Evolutionary conservation across 2,113 vertebrate species (phyloP), one percentile per base, ranked within the genome.

Genomic region (Neolamprologus variostigma): DNA sequence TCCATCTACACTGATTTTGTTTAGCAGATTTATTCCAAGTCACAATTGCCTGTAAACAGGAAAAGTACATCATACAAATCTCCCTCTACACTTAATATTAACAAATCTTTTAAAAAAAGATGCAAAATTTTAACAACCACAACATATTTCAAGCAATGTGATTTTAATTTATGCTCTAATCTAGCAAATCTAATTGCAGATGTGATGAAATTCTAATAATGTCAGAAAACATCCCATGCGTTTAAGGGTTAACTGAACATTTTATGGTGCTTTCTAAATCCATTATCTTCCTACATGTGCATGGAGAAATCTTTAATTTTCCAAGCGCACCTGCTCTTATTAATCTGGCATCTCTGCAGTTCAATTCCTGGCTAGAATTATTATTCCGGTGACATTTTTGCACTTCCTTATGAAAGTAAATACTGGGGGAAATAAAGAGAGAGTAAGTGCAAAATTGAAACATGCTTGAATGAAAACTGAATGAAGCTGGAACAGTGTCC

Each of bases 311-410:
- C 76, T 71, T 87, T 88, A 12, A 81, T 91, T 89, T 87, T 76
- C 13, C 50, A 35, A 84, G 47, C 9, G 23, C 73, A 78, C 31
- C 45, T 83, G 55, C 71, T 73, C 9, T 33, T 82, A 80, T 76
- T 89, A 88, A 86, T 83, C 86, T 81, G 82, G 71, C 53, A 76
- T 86, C 26, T 51, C 81, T 84, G 53, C 82, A 57, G 79, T 84
- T 87, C 78, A 45, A 2, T 84, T 85, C 33, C 47, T 68, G 73
- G 8, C 31, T 28, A 9, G 76, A 86, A 89, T 92, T 54, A 94
- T 89, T 90, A 91, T 89, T 91, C 80, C 21, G 5, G 37, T 95
- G 89, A 94, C 93, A 95, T 93, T 93, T 76, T 92, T 82, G 51
- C 61, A 37, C 31, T 84, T 91, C 84, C 68, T 71, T 83, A 83